These are phyloP conservation scores for Toxotes chatareus DNA, from an alignment of 2,113 vertebrate species.

Conservation along the genomic window DNA sequence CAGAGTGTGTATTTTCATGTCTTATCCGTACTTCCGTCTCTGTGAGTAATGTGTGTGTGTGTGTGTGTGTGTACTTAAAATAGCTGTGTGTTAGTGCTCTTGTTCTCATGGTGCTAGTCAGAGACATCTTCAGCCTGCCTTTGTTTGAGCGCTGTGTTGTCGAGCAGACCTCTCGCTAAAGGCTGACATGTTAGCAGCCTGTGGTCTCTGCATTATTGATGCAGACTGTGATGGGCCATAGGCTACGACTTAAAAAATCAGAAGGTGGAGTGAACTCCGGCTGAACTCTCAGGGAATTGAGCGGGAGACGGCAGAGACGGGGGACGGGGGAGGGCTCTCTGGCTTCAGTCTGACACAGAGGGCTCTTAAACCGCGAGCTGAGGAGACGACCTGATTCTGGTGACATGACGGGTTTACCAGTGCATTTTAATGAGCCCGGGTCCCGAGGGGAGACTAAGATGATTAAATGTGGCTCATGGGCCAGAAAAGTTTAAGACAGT, in stretches of 20 bases:
- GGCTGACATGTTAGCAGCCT: constrained; percentile 67
- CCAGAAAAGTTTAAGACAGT: constrained; percentile 51
- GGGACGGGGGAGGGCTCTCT: not conserved
- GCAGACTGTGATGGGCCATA: constrained; percentile 64
- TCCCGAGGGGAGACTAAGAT: constrained; percentile 62
- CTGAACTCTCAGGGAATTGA: constrained; percentile 63
- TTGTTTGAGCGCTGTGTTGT: constrained; percentile 48
- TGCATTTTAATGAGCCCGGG: constrained; percentile 67
- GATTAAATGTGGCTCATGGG: constrained; percentile 70
- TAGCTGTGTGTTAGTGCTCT: constrained; percentile 25
- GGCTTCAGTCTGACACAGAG: constrained; percentile 32
- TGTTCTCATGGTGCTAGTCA: constrained; percentile 41
- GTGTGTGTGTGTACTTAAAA: constrained; percentile 21
- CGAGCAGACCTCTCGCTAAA: constrained; percentile 46
- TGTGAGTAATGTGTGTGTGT: constrained; percentile 6
- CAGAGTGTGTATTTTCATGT: constrained; percentile 9
- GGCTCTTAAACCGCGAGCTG: constrained; percentile 33
- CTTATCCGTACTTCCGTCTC: not conserved
- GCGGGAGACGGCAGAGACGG: constrained; percentile 34
- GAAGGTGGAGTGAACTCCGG: constrained; percentile 67
- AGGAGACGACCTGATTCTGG: constrained; percentile 67
- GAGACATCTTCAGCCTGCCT: constrained; percentile 37
- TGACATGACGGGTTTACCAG: constrained; percentile 65
- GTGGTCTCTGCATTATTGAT: constrained; percentile 77
- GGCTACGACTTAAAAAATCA: constrained; percentile 63